Base-by-base conservation (phyloP, 2,888 invertebrate species). In the Chelonus formosanus region DNA sequence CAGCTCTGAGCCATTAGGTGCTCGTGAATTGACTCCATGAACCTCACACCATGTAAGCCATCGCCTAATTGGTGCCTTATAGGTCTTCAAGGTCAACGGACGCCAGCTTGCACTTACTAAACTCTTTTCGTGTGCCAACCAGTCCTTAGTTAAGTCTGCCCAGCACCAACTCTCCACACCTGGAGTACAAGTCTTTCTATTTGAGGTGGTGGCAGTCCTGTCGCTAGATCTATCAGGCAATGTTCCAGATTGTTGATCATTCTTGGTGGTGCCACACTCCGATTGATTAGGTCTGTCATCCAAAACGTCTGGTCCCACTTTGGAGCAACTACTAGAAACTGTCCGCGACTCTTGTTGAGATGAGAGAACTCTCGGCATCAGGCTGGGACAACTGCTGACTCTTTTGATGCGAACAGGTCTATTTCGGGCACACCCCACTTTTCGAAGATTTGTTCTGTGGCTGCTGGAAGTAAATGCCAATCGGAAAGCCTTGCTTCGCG, bases 151-250 rank as follows among this genome's bases (percentile, higher is more conserved):
- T 10, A 56, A 6, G 1, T 8, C 5, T 8, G 8, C 5, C 70
- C 71, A 70, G 66, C 44, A 44, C 68, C 68, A 71, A 71, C 32
- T 48, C 50, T 73, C 70, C 70, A 71, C 59, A 67, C 70, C 53
- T 71, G 67, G 0, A 70, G 70, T 48, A 32, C 54, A 35, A 71
- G 63, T 5, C 58, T 50, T 2, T 71, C 68, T n/a, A 69, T 61
- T 52, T 67, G 57, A 3, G 56, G 63, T 3, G 73, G 71, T 3
- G 69, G 63, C 8, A 43, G 57, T n/a, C 47, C 64, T 32, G 73
- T 70, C 43, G 68, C 48, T 8, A 70, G 6, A 45, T 73, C 71
- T 10, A 71, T 54, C 10, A 73, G 35, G 6, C 43, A 35, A 20
- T 40, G 7, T 6, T 65, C 34, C 52, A 70, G 50, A 31, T 67